These are phyloP conservation scores for Allobates femoralis DNA, from an alignment of 2,797 vertebrate genomes.

Conservation along the genomic window DNA sequence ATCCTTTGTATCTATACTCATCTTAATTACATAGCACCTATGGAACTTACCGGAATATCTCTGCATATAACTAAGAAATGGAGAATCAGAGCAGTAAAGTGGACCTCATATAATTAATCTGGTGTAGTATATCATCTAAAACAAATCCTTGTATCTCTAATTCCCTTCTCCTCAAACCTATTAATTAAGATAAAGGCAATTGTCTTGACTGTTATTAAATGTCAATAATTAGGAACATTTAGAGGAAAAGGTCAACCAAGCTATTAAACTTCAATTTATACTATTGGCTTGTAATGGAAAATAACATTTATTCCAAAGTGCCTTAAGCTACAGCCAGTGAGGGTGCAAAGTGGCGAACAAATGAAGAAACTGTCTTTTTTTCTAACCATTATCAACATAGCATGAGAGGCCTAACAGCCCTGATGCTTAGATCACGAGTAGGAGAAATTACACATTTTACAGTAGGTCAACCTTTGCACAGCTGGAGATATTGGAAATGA, in stretches of 20 bases:
- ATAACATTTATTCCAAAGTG: slow-evolving; percentile 33
- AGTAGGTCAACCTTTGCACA: slow-evolving; percentile 53
- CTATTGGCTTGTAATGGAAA: slow-evolving; percentile 12
- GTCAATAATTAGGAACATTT: slow-evolving; percentile 26
- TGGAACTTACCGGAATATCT: neutral
- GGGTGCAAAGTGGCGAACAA: neutral
- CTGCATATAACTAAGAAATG: neutral
- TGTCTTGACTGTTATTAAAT: slow-evolving; percentile 19
- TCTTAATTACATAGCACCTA: slow-evolving; percentile 1
- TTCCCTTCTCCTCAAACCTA: neutral
- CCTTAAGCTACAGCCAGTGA: slow-evolving; percentile 18
- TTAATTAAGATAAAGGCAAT: slow-evolving; percentile 5
- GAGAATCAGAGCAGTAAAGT: neutral
- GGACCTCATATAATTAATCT: neutral
- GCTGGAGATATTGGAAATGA: slow-evolving; percentile 28
- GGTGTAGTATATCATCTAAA: neutral
- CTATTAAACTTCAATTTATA: slow-evolving; percentile 32
- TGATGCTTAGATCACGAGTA: slow-evolving; percentile 48
- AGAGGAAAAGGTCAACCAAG: slow-evolving; percentile 33
- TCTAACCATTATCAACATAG: slow-evolving; percentile 17
- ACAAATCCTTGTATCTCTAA: neutral
- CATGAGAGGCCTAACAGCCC: slow-evolving; percentile 44
- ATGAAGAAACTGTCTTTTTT: neutral
- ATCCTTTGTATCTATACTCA: neutral
- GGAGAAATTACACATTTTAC: slow-evolving; percentile 62